Evolutionary conservation across 2,113 vertebrate genomes (phyloP), one percentile per base, ranked within the genome.

Genomic region (Pelobates fuscus): DNA sequence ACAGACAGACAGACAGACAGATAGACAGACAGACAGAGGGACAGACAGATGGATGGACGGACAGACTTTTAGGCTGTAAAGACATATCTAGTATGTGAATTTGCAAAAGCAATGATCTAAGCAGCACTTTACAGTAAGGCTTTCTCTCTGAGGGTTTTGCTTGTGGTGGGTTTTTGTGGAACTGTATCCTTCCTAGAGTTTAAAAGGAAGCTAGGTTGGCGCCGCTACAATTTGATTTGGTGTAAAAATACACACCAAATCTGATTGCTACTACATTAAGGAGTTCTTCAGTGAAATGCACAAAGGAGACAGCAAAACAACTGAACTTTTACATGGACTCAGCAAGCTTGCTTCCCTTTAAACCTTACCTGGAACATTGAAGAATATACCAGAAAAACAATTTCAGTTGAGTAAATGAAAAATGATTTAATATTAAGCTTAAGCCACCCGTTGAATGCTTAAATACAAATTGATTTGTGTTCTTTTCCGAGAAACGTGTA

Each of bases 241-340:
- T 95, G 94, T 94, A 95, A 97, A 98, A 96, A 97, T 95, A 95
- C 90, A 91, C 92, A 92, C 89, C 90, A 95, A 97, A 98, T 94
- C 93, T 91, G 91, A 95, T 98, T 98, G 94, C 88, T 89, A 88
- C 84, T 96, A 91, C 94, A 97, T 98, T 98, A 98, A 94, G 92
- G 86, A 90, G 81, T 94, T 90, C 90, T 92, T 91, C 92, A 89
- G 93, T 93, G 93, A 95, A 97, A 94, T 89, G 92, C 81, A 89
- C 85, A 85, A 88, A 41, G 85, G 86, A 87, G 85, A 86, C 92
- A 92, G 94, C 89, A 89, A 90, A 94, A 91, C 83, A 84, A 84
- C n/a, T n/a, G n/a, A 37, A 10, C 66, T 80, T 85, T 90, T 82
- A 91, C 84, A 82, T 81, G 1, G 60, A 88, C 84, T 83, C 80